Evolutionary conservation across 2,888 invertebrate genomes (phyloP).

Genomic region (Pandemis cinnamomeana): DNA sequence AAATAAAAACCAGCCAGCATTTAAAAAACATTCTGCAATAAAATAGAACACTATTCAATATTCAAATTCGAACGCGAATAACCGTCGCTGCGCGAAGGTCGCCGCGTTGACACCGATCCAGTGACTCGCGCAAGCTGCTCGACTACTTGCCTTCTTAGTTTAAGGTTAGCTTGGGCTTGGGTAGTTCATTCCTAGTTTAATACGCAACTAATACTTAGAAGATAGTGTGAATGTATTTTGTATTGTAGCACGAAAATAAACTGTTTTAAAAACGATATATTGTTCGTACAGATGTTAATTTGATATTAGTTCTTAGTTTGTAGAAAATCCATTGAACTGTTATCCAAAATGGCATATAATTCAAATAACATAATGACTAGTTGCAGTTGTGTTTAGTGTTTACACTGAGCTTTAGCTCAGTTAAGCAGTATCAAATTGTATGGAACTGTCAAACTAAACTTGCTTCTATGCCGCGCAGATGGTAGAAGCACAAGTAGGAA

Average conservation of each 20-base stretch:
- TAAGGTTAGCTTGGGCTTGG: conserved; percentile 2
- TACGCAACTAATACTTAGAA: background rate
- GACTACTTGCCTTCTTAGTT: conserved; percentile 7
- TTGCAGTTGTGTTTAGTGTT: too few relatives aligned
- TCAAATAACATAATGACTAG: too few relatives aligned
- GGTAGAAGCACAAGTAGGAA: too few relatives aligned
- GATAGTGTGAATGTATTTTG: background rate
- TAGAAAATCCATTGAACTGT: too few relatives aligned
- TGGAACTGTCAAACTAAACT: too few relatives aligned
- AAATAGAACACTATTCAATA: conserved; percentile 9
- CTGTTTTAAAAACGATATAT: background rate
- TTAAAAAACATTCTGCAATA: background rate
- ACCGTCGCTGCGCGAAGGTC: conserved; percentile 36
- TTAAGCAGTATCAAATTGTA: too few relatives aligned
- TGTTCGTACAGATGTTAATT: background rate
- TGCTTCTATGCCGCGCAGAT: too few relatives aligned
- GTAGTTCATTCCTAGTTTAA: conserved; percentile 34
- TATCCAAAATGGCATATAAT: too few relatives aligned
- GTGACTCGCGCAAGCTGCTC: conserved; percentile 28
- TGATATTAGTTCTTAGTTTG: too few relatives aligned
- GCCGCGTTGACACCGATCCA: conserved; percentile 43
- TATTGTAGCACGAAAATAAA: background rate
- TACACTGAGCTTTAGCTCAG: too few relatives aligned
- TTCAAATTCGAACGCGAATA: conserved; percentile 30
- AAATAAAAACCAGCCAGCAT: conserved; percentile 2